Conservation (phyloP, 1,140 invertebrate species). For the Varroa destructor region DNA sequence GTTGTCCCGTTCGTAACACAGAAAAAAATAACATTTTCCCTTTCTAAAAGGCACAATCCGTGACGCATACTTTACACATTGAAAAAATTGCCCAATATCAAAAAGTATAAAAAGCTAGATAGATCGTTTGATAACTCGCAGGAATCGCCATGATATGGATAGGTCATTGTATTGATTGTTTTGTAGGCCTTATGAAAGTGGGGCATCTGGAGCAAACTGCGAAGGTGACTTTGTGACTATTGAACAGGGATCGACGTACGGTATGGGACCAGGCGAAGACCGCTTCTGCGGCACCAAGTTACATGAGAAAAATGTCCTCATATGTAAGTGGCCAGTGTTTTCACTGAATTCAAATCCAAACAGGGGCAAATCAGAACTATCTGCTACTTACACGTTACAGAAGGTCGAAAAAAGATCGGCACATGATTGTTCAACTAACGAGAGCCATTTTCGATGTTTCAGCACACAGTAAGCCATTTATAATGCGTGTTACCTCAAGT, state of each 20-base stretch:
- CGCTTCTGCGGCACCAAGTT: constrained; percentile 36
- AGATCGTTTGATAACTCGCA: not conserved
- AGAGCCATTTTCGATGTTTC: constrained; percentile 29
- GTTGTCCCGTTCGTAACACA: too few species aligned
- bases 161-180: not conserved
- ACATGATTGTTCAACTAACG: not conserved
- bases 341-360: not conserved
- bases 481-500: constrained; percentile 35
- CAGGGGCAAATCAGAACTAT: not conserved
- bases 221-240: constrained; percentile 80
- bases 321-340: constrained; percentile 33
- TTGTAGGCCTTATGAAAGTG: constrained; percentile 31
- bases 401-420: not conserved
- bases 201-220: constrained; percentile 50
- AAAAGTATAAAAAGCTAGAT: not conserved
- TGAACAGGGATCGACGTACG: constrained; percentile 50
- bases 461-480: constrained; percentile 36
- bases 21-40: too few species aligned
- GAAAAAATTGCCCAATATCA: not conserved
- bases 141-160: not conserved
- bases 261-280: constrained; percentile 35
- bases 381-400: not conserved
- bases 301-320: constrained; percentile 35
- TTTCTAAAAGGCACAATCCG: not conserved
- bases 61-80: not conserved